A percentile compares a stretch with the other conserved stretches of the same genome.
These are phyloP conservation scores for Euthynnus affinis DNA, from an alignment of 2,797 vertebrate genomes.

Conservation along the genomic window DNA sequence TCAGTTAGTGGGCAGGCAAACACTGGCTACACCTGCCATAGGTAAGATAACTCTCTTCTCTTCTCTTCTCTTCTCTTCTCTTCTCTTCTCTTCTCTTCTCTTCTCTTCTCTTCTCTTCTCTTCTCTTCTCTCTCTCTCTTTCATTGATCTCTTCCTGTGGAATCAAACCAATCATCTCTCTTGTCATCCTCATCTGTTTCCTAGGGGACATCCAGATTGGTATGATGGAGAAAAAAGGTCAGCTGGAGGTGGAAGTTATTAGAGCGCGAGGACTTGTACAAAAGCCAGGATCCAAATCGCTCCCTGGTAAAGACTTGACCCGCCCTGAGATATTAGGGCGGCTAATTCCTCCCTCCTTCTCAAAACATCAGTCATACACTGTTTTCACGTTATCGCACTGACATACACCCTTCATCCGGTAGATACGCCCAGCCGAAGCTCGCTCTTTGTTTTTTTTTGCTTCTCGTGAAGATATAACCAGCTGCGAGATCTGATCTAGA, in stretches of 20 bases:
- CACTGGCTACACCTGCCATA: conserved; percentile 96
- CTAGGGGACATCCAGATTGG: conserved; percentile 98
- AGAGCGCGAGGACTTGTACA: conserved; percentile 95
- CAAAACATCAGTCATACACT: neutral
- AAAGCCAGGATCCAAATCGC: conserved; percentile 97
- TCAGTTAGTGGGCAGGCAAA: conserved; percentile 96
- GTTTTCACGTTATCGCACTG: neutral
- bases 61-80: too few species aligned
- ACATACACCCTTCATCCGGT: neutral
- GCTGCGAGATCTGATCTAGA: conserved; percentile 22
- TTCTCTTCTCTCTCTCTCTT: too few species aligned
- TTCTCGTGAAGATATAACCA: conserved; percentile 13
- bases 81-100: neutral
- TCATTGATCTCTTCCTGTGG: neutral
- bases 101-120: neutral
- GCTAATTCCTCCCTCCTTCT: neutral
- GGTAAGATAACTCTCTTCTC: conserved; percentile 80
- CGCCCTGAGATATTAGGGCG: neutral
- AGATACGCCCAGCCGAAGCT: neutral
- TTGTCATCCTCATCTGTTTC: conserved; percentile 3
- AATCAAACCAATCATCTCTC: neutral
- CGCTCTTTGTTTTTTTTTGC: neutral
- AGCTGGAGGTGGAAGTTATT: conserved; percentile 98
- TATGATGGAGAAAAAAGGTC: conserved; percentile 98
- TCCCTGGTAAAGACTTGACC: conserved; percentile 89